A percentile compares a stretch with the other conserved stretches of the same genome.
Evolutionary conservation across 2,797 vertebrate species (phyloP).

Genomic region (Sebastes iracundus): DNA sequence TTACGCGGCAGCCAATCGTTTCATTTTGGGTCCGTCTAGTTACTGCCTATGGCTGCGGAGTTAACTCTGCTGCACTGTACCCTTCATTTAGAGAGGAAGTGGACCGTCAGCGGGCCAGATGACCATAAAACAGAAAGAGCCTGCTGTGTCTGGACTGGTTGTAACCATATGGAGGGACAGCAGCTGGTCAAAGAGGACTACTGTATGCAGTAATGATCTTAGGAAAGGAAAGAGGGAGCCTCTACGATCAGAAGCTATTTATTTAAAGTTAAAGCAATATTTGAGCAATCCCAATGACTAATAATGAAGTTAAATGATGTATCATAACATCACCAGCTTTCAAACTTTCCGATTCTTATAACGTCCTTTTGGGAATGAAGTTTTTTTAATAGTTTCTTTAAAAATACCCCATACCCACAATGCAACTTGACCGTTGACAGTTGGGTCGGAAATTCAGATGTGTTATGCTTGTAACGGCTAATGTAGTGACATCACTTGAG

Average conservation of each 20-base stretch:
- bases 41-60: slow-evolving; percentile 33
- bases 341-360: not conserved
- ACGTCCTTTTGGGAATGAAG: not conserved
- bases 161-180: slow-evolving; percentile 27
- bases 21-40: slow-evolving; percentile 13
- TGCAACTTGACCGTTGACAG: too few species aligned
- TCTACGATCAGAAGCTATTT: slow-evolving; percentile 14
- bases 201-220: slow-evolving; percentile 45
- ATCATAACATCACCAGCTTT: not conserved
- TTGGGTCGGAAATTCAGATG: too few species aligned
- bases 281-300: slow-evolving; percentile 15
- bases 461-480: too few species aligned
- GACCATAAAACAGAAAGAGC: slow-evolving; percentile 66
- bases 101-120: slow-evolving; percentile 54
- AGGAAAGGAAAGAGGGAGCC: slow-evolving; percentile 1
- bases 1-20: slow-evolving; percentile 11
- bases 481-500: not conserved
- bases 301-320: slow-evolving; percentile 10
- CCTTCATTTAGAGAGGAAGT: slow-evolving; percentile 68
- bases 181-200: slow-evolving; percentile 51
- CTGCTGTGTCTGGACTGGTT: slow-evolving; percentile 49
- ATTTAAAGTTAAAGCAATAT: slow-evolving; percentile 34
- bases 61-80: slow-evolving; percentile 15
- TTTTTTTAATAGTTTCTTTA: not conserved
- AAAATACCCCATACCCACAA: not conserved